Conservation (phyloP, 2,113 vertebrate species). For the Phalacrocorax carbo region DNA sequence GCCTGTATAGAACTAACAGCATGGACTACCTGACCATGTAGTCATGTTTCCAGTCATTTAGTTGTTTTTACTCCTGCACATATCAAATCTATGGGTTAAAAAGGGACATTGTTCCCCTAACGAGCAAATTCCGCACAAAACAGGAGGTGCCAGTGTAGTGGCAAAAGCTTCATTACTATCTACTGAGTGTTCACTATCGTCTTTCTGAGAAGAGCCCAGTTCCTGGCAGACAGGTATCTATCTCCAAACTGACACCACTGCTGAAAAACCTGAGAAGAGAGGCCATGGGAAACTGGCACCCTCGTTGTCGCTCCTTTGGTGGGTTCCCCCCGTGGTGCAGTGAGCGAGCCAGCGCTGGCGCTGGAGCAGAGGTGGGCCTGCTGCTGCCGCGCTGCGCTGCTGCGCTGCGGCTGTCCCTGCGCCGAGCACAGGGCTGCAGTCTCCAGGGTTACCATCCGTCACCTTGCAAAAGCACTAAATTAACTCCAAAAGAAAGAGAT, state of each 20-base stretch:
- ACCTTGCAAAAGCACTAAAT: conserved; percentile 34
- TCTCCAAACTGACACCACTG: not conserved
- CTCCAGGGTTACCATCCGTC: not conserved
- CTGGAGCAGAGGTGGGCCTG: not conserved
- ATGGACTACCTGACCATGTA: not conserved
- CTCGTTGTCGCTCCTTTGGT: not conserved
- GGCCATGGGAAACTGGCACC: not conserved
- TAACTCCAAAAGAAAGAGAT: conserved; percentile 56
- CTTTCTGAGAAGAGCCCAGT: not conserved
- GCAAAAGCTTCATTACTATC: not conserved
- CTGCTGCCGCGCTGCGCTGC: not conserved
- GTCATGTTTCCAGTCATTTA: not conserved
- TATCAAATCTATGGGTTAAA: not conserved
- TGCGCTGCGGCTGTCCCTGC: not conserved
- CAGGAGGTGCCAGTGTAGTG: not conserved
- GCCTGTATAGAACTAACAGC: not conserved
- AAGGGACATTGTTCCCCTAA: not conserved
- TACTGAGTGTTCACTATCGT: not conserved
- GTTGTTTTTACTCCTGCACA: not conserved
- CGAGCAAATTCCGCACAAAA: not conserved
- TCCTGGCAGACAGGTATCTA: not conserved
- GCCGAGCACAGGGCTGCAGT: not conserved
- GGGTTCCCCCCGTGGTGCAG: not conserved
- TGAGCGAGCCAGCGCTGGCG: not conserved
- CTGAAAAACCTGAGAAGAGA: not conserved